Evolutionary conservation across 1,140 invertebrate genomes (phyloP).

Genomic region (Tribolium castaneum): DNA sequence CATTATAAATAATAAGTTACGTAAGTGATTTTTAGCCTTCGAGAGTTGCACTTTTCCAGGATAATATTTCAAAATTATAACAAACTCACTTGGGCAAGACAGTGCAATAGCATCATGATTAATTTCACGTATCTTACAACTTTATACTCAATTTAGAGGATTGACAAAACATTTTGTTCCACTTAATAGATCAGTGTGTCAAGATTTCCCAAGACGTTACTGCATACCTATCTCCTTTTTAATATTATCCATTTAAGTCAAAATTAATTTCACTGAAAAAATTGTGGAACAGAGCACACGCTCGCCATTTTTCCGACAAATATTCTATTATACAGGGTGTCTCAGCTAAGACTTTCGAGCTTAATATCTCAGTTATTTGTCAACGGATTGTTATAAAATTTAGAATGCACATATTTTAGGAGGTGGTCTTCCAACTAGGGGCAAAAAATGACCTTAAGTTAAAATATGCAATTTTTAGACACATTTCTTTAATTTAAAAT

Average conservation of each 20-base stretch:
- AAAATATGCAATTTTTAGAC: no score
- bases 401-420: no score
- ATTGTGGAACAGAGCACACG: neutral
- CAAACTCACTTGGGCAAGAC: neutral
- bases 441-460: no score
- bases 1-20: neutral
- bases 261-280: constrained; percentile 28
- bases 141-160: constrained; percentile 9
- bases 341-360: no score
- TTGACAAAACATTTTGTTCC: constrained; percentile 20
- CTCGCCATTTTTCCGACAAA: no score
- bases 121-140: constrained; percentile 16
- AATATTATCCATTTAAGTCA: constrained; percentile 27
- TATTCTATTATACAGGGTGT: no score
- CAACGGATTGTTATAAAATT: no score
- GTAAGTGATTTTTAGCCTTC: neutral
- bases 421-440: no score
- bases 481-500: no score
- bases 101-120: constrained; percentile 1
- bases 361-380: no score
- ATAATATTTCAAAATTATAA: constrained; percentile 19
- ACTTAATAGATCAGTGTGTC: constrained; percentile 35
- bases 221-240: constrained; percentile 33
- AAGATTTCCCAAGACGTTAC: constrained; percentile 38
- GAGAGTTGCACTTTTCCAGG: neutral